Base-by-base conservation (phyloP, 2,113 vertebrate genomes). In the Piaya cayana region DNA sequence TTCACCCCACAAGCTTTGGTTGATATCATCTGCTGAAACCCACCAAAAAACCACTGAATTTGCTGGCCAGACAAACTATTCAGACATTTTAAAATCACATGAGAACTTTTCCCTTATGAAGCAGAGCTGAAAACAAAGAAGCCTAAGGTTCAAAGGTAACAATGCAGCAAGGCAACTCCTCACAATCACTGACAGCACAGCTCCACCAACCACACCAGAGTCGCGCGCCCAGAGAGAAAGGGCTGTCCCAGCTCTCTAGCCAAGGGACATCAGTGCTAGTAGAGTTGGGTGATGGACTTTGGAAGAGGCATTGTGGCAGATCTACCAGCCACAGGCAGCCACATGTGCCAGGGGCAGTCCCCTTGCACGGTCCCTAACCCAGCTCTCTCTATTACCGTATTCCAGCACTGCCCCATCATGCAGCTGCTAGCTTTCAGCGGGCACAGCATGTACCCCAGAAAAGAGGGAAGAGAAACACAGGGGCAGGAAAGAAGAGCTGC, bases 41-140 rank as follows among this genome's bases (percentile, higher is more conserved):
- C 83, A 20, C 32, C 0, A 0, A 60, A 0, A 1, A 26, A 34
- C 34, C 0, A 0, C 72, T 32, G 49, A 50, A 83, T 60, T 68
- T 72, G 34, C 43, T 80, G 80, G 37, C 49, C 59, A 86, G 68
- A 59, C 34, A 64, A 67, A 91, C 29, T 88, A 79, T 7, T 81
- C 42, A 39, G 53, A 62, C 15, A 0, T 90, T 82, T 75, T 70
- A 58, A 42, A 36, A 70, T 47, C 74, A 30, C 19, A 30, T 2
- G 2, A 72, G 47, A 62, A 9, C 32, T 25, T 78, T 6, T 64
- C 16, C 55, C 39, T 26, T 50, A 3, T 6, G 55, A 83, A 86
- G 45, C 29, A 69, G 72, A 69, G 45, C 26, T 56, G 58, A 74
- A 70, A 89, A 26, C 43, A 74, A 74, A 39, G 72, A 86, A 32